Conservation (phyloP, 1,140 invertebrate genomes). For the Aphelenchoides fujianensis region DNA sequence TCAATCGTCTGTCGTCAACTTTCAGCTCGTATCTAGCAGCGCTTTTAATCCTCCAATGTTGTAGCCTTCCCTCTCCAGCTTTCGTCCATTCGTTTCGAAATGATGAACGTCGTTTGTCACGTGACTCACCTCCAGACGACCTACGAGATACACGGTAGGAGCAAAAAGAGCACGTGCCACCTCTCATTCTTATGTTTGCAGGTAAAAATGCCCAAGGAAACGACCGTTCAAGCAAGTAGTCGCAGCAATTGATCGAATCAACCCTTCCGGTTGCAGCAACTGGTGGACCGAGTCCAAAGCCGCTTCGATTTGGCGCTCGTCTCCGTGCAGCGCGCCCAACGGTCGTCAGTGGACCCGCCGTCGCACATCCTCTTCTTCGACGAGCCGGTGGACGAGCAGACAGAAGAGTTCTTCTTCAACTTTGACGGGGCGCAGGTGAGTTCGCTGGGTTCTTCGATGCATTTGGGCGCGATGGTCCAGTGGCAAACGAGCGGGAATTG, state of each 20-base stretch:
- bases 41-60: no score
- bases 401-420: constrained; percentile 6
- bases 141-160: constrained; percentile 12
- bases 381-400: constrained; percentile 4
- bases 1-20: no score
- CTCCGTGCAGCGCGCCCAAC: neutral
- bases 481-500: no score
- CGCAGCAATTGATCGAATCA: neutral
- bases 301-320: neutral
- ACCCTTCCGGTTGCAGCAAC: constrained; percentile 3
- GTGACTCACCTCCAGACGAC: neutral
- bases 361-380: constrained; percentile 15
- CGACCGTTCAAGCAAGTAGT: constrained; percentile 1
- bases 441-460: neutral
- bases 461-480: neutral
- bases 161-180: no score
- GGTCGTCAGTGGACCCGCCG: neutral
- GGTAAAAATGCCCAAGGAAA: neutral
- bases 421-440: neutral
- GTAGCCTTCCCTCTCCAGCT: no score
- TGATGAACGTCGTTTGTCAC: constrained; percentile 14
- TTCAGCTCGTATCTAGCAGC: no score
- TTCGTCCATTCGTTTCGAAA: no score
- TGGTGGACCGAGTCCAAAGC: constrained; percentile 11
- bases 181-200: no score